Evolutionary conservation across 2,113 vertebrate genomes (phyloP).

Genomic region (Cnemophilus loriae): DNA sequence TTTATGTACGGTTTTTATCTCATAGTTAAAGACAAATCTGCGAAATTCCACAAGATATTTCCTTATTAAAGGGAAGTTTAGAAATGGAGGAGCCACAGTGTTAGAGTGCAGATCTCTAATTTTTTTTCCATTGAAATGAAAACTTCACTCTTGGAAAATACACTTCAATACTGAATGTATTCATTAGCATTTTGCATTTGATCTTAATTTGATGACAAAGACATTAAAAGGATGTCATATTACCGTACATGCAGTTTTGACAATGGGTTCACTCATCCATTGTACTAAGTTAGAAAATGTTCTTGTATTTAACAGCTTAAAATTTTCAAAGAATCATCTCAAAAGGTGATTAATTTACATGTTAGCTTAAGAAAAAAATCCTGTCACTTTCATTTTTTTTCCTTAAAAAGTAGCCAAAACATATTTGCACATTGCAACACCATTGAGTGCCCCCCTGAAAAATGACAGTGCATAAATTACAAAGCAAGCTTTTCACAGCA

Average conservation of each 20-base stretch:
- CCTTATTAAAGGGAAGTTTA: background rate
- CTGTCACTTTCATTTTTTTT: background rate
- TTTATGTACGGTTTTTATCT: conserved; percentile 45
- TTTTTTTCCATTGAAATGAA: conserved; percentile 15
- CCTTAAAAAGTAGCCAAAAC: conserved; percentile 20
- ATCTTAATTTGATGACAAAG: conserved; percentile 42
- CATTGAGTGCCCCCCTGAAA: background rate
- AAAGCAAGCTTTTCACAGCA: background rate
- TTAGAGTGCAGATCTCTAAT: background rate
- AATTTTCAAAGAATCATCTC: background rate
- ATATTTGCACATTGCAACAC: background rate
- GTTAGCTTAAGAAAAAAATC: background rate
- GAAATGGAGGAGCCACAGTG: background rate
- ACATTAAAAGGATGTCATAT: conserved; percentile 10
- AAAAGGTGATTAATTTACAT: background rate
- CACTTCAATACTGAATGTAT: background rate
- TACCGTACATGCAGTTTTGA: conserved; percentile 9
- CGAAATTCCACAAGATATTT: conserved; percentile 47
- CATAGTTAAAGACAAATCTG: background rate
- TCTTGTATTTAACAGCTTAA: background rate
- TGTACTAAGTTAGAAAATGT: background rate
- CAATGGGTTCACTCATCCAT: background rate
- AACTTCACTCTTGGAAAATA: conserved; percentile 16
- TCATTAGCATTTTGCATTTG: conserved; percentile 9
- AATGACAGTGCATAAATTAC: conserved; percentile 27